Conservation (phyloP, 1,140 invertebrate genomes). For the Procambarus clarkii region DNA sequence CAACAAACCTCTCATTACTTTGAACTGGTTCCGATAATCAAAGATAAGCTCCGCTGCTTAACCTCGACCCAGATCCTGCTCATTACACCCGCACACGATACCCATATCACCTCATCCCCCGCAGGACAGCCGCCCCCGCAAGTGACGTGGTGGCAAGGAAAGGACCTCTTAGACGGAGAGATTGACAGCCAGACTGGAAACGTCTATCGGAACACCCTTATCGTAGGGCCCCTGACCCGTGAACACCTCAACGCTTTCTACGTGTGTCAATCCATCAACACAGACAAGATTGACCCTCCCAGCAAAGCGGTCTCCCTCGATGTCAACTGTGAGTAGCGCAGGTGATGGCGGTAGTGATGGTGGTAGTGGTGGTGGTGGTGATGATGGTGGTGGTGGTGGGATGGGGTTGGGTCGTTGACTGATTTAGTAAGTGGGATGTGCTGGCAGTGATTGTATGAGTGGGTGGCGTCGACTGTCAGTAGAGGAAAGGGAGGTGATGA, state of each 20-base stretch:
- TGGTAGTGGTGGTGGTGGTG: too few relatives aligned
- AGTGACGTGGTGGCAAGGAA: slow-evolving; percentile 26
- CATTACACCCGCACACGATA: background rate
- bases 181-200: background rate
- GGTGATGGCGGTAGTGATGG: too few relatives aligned
- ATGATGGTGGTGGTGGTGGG: too few relatives aligned
- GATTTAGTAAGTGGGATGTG: too few relatives aligned
- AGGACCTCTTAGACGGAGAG: background rate
- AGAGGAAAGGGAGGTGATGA: background rate
- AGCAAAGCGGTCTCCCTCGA: slow-evolving; percentile 17
- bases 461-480: too few relatives aligned
- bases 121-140: slow-evolving; percentile 39
- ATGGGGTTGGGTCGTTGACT: too few relatives aligned
- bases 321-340: slow-evolving; percentile 38
- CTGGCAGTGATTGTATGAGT: too few relatives aligned
- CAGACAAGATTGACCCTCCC: slow-evolving; percentile 73
- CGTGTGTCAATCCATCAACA: slow-evolving; percentile 74
- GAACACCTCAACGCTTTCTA: slow-evolving; percentile 73
- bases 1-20: too few relatives aligned
- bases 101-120: background rate
- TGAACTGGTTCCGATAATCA: too few relatives aligned
- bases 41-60: too few relatives aligned
- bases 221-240: slow-evolving; percentile 71
- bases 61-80: too few relatives aligned
- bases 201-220: slow-evolving; percentile 73